Evolutionary conservation across 2,113 vertebrate genomes (phyloP), one percentile per base, ranked within the genome.

Genomic region (Syngnathus typhle): DNA sequence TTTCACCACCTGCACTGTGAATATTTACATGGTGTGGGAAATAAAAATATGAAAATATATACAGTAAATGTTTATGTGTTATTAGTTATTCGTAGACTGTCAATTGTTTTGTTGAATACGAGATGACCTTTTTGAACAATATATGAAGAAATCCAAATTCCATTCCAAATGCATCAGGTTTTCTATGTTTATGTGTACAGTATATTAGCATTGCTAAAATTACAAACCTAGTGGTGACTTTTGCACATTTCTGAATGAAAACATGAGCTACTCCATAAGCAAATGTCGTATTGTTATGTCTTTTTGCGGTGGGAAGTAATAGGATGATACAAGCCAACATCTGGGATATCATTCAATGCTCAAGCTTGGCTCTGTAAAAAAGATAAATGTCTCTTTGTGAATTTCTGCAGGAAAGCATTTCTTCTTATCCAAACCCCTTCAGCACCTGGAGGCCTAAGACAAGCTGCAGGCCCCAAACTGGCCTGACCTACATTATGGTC

Each of bases 271-370:
- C 13, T 51, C 51, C n/a, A 65, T 3, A 59, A 39, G 36, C 12
- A 6, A 15, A 13, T 44, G n/a, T 41, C 19, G 16, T 59, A 43
- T 69, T 46, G 47, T 47, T 7, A 68, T 69, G 7, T 21, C 59
- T 37, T 51, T 46, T 64, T 64, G 47, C 32, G 46, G 65, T 61
- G 43, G 27, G 66, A 18, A 67, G 65, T 70, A 61, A 65, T 67
- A 32, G 62, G 59, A 51, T 39, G 64, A 76, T 69, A 70, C 21
- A 59, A 77, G 71, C 67, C 67, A 74, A 68, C 84, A 88, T 90
- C 87, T 90, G 88, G 87, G 86, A 81, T 84, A 85, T 74, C 82
- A 62, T 68, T 77, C 64, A 81, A 73, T 72, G 65, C 70, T 70
- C 52, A 58, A 65, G 38, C 41, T 82, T 67, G 23, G 73, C 59